Conservation (phyloP, 2,797 vertebrate species). For the Catamblyrhynchus diadema region DNA sequence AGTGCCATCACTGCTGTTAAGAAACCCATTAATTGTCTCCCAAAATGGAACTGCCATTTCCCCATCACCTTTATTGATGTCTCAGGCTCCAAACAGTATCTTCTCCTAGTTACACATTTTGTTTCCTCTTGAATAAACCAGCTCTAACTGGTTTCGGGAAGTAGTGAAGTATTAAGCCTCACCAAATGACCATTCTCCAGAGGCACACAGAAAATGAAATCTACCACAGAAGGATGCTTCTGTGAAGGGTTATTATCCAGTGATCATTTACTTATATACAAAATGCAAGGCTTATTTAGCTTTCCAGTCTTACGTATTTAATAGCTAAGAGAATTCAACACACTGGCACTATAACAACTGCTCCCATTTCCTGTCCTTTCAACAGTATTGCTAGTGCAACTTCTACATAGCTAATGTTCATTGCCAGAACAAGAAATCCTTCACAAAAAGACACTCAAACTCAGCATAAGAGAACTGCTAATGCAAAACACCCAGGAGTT, state of each 20-base stretch:
- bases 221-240: background rate
- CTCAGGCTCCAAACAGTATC: background rate
- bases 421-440: background rate
- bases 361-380: background rate
- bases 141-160: background rate
- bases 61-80: background rate
- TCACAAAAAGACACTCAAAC: background rate
- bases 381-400: background rate
- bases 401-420: background rate
- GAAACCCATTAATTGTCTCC: background rate
- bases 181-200: background rate
- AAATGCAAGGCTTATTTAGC: background rate
- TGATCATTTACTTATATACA: background rate
- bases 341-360: background rate
- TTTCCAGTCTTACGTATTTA: background rate
- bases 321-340: background rate
- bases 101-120: background rate
- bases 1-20: background rate
- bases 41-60: background rate
- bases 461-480: background rate
- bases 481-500: background rate
- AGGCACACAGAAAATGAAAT: background rate
- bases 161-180: background rate
- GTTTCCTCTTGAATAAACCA: background rate
- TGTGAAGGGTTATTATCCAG: background rate